Evolutionary conservation across 2,888 invertebrate genomes (phyloP).

Genomic region (Allygus modestus): DNA sequence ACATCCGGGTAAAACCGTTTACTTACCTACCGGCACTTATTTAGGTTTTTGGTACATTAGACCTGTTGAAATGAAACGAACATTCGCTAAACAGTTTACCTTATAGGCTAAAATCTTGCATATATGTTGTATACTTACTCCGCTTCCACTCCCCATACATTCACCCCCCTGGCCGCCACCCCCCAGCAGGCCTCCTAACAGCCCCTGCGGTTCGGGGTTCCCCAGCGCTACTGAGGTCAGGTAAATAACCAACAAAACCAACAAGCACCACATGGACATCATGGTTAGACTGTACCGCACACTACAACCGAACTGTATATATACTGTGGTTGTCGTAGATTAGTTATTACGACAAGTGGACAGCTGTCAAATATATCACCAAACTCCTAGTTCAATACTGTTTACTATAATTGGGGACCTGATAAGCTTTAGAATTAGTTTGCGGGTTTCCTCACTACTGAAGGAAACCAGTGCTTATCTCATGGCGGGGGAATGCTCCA

Average conservation of each 20-base stretch:
- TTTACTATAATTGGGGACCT: background rate
- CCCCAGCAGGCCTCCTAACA: background rate
- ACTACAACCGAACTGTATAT: background rate
- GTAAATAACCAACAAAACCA: background rate
- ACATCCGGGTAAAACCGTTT: too few relatives aligned
- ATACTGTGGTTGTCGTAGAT: background rate
- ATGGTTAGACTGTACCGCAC: background rate
- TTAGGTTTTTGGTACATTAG: too few relatives aligned
- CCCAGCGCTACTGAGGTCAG: background rate
- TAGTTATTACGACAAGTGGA: background rate
- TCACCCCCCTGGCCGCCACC: background rate
- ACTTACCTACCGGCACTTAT: too few relatives aligned
- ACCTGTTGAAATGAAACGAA: too few relatives aligned
- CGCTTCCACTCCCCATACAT: background rate
- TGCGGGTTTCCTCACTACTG: background rate
- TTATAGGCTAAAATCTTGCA: too few relatives aligned
- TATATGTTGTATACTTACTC: background rate
- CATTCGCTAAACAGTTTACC: too few relatives aligned
- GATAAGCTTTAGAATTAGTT: background rate
- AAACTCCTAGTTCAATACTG: background rate
- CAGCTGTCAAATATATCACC: background rate
- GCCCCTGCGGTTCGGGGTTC: background rate
- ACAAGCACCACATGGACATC: background rate
- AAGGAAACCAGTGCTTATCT: background rate
- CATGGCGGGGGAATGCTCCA: background rate